phyloP scores from a whole-genome alignment of 2,888 invertebrate genomes.

The Rhyacophila evoluta region DNA sequence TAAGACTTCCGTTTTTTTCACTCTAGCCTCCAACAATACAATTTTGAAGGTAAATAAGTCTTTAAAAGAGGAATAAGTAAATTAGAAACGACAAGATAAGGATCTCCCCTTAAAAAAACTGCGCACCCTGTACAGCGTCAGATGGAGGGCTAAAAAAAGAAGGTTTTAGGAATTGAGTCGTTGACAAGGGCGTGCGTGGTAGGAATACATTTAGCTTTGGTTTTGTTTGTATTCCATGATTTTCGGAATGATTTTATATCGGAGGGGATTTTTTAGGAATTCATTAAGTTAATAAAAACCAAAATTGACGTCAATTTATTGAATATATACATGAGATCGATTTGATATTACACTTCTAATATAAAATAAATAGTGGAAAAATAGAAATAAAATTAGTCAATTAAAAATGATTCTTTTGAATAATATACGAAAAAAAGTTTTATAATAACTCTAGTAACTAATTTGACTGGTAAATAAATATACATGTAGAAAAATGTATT shows the following conservation, averaged over 20 bases:
- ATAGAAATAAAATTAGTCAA: no score
- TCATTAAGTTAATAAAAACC: background rate
- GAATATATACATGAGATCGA: no score
- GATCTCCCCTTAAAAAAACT: conserved; percentile 73
- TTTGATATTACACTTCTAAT: no score
- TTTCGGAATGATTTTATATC: conserved; percentile 17
- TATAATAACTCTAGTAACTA: no score
- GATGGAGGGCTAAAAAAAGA: conserved; percentile 59
- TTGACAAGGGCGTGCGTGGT: conserved; percentile 53
- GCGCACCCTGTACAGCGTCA: conserved; percentile 62
- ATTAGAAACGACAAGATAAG: conserved; percentile 84
- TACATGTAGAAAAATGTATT: no score
- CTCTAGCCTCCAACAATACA: conserved; percentile 43
- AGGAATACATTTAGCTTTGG: conserved; percentile 50
- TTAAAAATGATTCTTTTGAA: no score
- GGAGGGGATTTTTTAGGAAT: background rate
- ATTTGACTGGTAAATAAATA: no score
- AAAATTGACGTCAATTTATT: no score
- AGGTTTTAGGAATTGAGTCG: conserved; percentile 56
- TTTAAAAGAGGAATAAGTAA: conserved; percentile 82
- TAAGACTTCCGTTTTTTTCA: conserved; percentile 57
- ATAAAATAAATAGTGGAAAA: no score
- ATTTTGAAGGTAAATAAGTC: conserved; percentile 78
- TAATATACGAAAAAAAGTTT: no score
- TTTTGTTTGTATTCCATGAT: conserved; percentile 27